Evolutionary conservation across 2,888 invertebrate species (phyloP), one percentile per base, ranked within the genome.

Genomic region (Cerastis rubricosa): DNA sequence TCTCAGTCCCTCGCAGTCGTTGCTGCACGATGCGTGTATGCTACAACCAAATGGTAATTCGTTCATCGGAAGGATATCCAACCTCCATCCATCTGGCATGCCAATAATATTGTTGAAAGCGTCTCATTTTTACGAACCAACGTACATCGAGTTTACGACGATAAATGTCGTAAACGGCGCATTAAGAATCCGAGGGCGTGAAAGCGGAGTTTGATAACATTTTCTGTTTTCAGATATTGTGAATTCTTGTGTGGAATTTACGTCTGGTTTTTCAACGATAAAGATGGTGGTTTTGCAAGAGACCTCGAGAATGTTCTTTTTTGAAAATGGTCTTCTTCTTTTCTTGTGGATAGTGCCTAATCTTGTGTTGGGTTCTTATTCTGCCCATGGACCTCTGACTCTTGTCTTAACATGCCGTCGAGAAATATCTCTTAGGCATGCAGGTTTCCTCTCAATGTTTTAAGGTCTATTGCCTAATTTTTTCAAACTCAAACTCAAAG

Each of bases 41-140:
- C 51, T 22, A 22, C 1, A 51, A 5, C 4, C 14, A 25, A 57
- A 14, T 35, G 35, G 35, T 11, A 5, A 19, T 35, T 9, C 2
- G 12, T 43, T 49, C 29, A 64, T 64, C 3, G 14, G 11, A 14
- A 29, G 9, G 49, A 64, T 29, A 78, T 40, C 25, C 22, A 25
- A 8, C 29, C 17, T 47, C n/a, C 35, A 68, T 68, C 57, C 80
- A 66, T 51, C 45, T 64, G 54, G 65, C 51, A 12, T 45, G 35
- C 76, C 76, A 78, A 83, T 83, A 85, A 82, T 76, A 76, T 80
- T 81, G 51, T 65, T n/a, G 74, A 76, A 59, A 74, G 76, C 47
- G 40, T 73, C 71, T 68, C 69, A 68, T 66, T 40, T 82, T 79
- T 82, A 85, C 59, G 73, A 69, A 78, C 75, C 43, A 22, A 45